Evolutionary conservation across 2,113 vertebrate genomes (phyloP).

Genomic region (Xiphias gladius): DNA sequence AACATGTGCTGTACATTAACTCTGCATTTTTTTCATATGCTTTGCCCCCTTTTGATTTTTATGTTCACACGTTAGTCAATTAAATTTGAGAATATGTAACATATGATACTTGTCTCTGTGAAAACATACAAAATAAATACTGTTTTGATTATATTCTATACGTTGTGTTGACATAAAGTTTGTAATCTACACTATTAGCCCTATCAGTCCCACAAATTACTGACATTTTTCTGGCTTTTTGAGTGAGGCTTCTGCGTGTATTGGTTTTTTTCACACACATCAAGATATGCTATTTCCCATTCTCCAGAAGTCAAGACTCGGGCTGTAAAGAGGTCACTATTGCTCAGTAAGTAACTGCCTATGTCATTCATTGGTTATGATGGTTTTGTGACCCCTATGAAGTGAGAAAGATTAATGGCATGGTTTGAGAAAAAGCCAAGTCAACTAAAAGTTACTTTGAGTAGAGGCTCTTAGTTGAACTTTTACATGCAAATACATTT

Average conservation of each 20-base stretch:
- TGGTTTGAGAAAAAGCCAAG: too few relatives aligned
- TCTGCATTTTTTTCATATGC: slow-evolving; percentile 32
- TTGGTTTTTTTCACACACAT: neutral
- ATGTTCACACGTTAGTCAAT: slow-evolving; percentile 31
- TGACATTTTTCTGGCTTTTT: neutral
- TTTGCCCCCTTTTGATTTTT: slow-evolving; percentile 48
- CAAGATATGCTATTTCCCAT: neutral
- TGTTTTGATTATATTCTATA: slow-evolving; percentile 50
- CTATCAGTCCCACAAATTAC: neutral
- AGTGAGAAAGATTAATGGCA: too few relatives aligned
- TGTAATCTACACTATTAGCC: neutral
- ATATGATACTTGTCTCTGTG: slow-evolving; percentile 52
- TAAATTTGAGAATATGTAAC: slow-evolving; percentile 41
- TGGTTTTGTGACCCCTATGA: neutral
- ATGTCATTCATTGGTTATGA: neutral
- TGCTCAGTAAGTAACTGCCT: neutral
- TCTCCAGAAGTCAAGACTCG: neutral
- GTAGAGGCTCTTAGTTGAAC: too few relatives aligned
- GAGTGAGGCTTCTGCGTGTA: neutral
- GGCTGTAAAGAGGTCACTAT: neutral
- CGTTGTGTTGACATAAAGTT: neutral
- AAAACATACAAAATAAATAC: slow-evolving; percentile 63
- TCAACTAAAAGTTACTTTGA: too few relatives aligned
- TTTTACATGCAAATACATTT: too few relatives aligned
- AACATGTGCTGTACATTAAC: slow-evolving; percentile 41